phyloP scores from a whole-genome alignment of 1,140 invertebrate species.

The Zaprionus ornatus region DNA sequence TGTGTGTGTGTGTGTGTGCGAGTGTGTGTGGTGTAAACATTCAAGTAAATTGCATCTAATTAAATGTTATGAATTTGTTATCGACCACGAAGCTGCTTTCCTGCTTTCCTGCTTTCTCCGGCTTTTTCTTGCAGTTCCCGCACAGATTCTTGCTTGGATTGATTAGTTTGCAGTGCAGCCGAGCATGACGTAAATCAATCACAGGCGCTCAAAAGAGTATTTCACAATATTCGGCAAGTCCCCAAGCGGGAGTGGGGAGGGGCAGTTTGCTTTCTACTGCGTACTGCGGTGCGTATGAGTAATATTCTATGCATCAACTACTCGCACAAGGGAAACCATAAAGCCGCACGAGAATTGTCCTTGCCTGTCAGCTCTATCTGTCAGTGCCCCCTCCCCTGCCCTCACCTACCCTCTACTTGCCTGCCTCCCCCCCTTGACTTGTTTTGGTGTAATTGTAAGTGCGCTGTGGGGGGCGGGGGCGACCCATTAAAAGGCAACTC shows the following conservation, averaged over 20 bases:
- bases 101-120: neutral
- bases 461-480: neutral
- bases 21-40: conserved; percentile 61
- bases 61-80: conserved; percentile 81
- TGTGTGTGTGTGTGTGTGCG: no score
- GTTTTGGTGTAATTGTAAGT: conserved; percentile 22
- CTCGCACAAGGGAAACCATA: conserved; percentile 56
- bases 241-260: neutral
- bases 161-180: conserved; percentile 45
- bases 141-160: conserved; percentile 10
- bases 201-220: conserved; percentile 37
- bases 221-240: conserved; percentile 48
- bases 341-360: conserved; percentile 42
- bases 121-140: conserved; percentile 28
- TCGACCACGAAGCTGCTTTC: conserved; percentile 46
- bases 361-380: neutral
- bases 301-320: conserved; percentile 63
- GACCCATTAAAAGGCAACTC: conserved; percentile 45
- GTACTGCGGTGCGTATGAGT: conserved; percentile 56
- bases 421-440: conserved; percentile 13
- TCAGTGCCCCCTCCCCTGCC: neutral
- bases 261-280: neutral
- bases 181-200: conserved; percentile 63
- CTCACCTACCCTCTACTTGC: neutral
- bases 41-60: conserved; percentile 76